Evolutionary conservation across 2,888 invertebrate genomes (phyloP).

Genomic region (Orthosia gracilis): DNA sequence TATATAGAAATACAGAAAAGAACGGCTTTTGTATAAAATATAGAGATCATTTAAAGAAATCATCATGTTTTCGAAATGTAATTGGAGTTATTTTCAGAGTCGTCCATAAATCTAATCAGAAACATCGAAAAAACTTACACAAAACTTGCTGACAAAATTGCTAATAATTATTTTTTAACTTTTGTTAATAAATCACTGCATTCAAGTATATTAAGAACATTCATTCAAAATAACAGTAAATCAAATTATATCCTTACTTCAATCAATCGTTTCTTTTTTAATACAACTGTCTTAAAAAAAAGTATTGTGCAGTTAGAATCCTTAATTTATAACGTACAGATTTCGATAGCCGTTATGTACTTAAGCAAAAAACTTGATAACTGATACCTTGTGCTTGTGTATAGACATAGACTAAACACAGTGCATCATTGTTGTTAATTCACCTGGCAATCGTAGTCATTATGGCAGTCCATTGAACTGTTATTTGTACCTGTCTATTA

Average conservation of each 20-base stretch:
- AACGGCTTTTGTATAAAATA: constrained; percentile 21
- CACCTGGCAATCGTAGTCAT: constrained; percentile 43
- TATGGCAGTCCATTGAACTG: neutral
- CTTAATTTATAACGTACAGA: constrained; percentile 21
- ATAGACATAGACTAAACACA: constrained; percentile 25
- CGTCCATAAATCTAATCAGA: constrained; percentile 7
- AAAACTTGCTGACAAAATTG: constrained; percentile 2
- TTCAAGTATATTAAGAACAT: constrained; percentile 16
- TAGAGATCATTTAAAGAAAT: constrained; percentile 25
- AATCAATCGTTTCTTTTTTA: constrained; percentile 7
- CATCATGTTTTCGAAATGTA: constrained; percentile 20
- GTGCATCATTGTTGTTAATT: constrained; percentile 30
- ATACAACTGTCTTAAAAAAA: constrained; percentile 16
- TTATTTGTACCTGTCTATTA: neutral
- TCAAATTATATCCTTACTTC: neutral
- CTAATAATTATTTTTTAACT: constrained; percentile 7
- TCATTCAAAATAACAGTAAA: constrained; percentile 16
- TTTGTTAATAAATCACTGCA: constrained; percentile 11
- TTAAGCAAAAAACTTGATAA: constrained; percentile 22
- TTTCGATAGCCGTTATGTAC: constrained; percentile 19
- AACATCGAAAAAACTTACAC: neutral
- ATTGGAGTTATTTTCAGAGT: constrained; percentile 13
- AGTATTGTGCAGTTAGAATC: constrained; percentile 29
- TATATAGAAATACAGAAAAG: constrained; percentile 14
- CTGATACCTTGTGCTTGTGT: constrained; percentile 18